Evolutionary conservation across 2,113 vertebrate species (phyloP), one percentile per base, ranked within the genome.

Genomic region (Megalops atlanticus): DNA sequence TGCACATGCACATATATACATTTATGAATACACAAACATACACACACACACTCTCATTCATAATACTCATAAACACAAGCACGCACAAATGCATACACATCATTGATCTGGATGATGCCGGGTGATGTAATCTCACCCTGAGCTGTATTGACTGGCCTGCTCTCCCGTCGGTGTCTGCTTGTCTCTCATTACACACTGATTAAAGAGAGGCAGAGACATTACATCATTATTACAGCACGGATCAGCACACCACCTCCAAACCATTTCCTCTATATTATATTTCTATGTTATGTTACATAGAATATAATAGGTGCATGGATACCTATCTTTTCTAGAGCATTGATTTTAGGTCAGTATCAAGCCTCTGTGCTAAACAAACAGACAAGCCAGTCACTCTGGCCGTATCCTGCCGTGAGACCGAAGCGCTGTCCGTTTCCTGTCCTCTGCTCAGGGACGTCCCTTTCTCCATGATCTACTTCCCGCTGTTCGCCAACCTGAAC

Each of bases 391-490:
- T 64, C n/a, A 38, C 27, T 27, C 36, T 41, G 77, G 27, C 58
- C 24, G 27, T 7, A 1, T 70, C 64, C 58, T 45, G 58, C 77
- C 47, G 31, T n/a, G 43, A 38, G 78, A 47, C 31, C 38, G 41
- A 52, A 52, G 10, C 58, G 68, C 75, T 69, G 68, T 73, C n/a
- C 54, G 24, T 70, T 45, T 49, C 0, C 2, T 58, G 5, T 75
- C 35, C 64, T 49, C 77, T 85, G 81, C 47, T 74, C 86, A 96
- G 93, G 84, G 94, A 95, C 41, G 93, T 95, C 0, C 91, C 93
- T 3, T 96, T 95, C 91, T 97, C 95, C 36, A 82, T 95, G 92
- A 95, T 96, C 89, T 95, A 95, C 87, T 97, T 97, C 89, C 95
- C 94, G 0, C 87, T 95, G 69, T 96, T 96, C 74, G 95, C 96